Percentiles rank a stretch among this genome's conserved stretches.
phyloP scores from a whole-genome alignment of 1,140 invertebrate genomes.

The Zaprionus gabonicus region DNA sequence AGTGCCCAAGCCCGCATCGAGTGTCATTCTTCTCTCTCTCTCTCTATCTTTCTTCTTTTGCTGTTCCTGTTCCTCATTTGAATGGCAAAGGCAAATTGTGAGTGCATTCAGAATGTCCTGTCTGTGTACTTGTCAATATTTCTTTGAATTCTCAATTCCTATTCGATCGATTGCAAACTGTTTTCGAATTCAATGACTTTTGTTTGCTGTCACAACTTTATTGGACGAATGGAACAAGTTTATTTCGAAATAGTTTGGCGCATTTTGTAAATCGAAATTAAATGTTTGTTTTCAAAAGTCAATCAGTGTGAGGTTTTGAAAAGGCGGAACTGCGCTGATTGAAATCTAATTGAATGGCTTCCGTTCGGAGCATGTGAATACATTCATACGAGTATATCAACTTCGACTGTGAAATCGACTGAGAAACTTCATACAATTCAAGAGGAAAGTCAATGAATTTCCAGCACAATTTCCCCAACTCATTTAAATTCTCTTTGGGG shows the following conservation, averaged over 20 bases:
- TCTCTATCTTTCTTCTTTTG: neutral
- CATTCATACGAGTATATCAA: no score
- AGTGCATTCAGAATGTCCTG: slow-evolving; percentile 47
- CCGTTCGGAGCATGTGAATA: no score
- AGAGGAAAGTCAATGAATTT: neutral
- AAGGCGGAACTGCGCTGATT: neutral
- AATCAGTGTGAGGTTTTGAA: neutral
- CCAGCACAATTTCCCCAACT: neutral
- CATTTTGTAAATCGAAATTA: neutral
- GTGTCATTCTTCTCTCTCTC: slow-evolving; percentile 19
- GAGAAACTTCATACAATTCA: neutral
- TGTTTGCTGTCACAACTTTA: slow-evolving; percentile 3
- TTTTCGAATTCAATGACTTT: slow-evolving; percentile 27
- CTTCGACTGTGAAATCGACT: neutral
- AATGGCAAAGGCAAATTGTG: slow-evolving; percentile 44
- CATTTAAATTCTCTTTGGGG: neutral
- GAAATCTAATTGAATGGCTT: neutral
- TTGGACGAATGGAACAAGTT: slow-evolving; percentile 2
- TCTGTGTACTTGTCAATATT: slow-evolving; percentile 28
- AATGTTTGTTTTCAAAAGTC: slow-evolving; percentile 3
- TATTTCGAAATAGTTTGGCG: neutral
- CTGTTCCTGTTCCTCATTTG: neutral
- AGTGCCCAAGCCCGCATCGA: slow-evolving; percentile 28
- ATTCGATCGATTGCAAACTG: slow-evolving; percentile 26
- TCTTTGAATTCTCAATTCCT: slow-evolving; percentile 19